These are phyloP conservation scores for Julus scanicus DNA, from an alignment of 2,888 invertebrate species.

Conservation along the genomic window DNA sequence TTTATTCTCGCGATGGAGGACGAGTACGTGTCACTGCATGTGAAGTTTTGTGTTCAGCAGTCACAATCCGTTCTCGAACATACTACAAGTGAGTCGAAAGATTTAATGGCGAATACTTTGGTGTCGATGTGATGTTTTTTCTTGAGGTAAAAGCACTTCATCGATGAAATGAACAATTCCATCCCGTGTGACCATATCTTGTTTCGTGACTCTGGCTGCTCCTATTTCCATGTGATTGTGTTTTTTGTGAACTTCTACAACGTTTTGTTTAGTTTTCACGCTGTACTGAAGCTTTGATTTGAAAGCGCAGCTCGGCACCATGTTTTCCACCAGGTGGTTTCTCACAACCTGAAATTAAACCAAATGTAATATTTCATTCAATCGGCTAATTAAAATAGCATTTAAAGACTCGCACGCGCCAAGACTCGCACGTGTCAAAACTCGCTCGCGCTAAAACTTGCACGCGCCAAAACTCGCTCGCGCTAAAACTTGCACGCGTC, in stretches of 20 bases:
- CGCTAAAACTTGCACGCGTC: too few relatives aligned
- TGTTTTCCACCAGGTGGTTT: constrained; percentile 68
- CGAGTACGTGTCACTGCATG: too few relatives aligned
- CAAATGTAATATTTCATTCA: too few relatives aligned
- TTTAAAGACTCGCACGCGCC: too few relatives aligned
- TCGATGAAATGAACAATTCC: constrained; percentile 69
- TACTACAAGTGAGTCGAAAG: too few relatives aligned
- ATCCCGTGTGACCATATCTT: constrained; percentile 67
- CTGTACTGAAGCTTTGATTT: constrained; percentile 65
- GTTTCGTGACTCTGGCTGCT: constrained; percentile 65
- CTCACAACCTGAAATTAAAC: constrained; percentile 66
- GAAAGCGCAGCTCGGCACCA: constrained; percentile 67
- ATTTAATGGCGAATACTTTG: not conserved
- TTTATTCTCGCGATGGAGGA: too few relatives aligned
- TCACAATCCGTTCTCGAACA: too few relatives aligned
- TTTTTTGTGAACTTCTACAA: constrained; percentile 65
- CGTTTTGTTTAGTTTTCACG: constrained; percentile 64
- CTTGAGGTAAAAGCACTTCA: constrained; percentile 67
- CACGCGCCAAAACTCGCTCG: too few relatives aligned
- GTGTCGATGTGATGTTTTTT: not conserved
- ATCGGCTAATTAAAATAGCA: too few relatives aligned
- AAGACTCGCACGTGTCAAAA: too few relatives aligned
- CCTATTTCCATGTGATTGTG: constrained; percentile 66
- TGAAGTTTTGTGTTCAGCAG: too few relatives aligned
- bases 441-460: too few relatives aligned